These are phyloP conservation scores for Chloroclysta siterata DNA, from an alignment of 2,888 invertebrate species.

Conservation along the genomic window DNA sequence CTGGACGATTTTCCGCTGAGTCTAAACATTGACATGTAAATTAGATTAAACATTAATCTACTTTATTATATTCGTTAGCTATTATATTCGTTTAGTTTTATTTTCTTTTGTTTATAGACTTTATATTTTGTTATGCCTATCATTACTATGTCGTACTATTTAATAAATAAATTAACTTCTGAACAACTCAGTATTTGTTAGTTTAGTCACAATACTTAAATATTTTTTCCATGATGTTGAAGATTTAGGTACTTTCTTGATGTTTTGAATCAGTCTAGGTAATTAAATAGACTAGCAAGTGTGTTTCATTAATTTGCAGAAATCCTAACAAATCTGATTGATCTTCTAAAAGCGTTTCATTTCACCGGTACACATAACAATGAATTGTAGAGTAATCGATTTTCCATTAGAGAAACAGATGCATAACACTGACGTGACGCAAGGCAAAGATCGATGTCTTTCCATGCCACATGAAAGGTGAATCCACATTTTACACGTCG, in stretches of 20 bases:
- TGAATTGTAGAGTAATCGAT: slow-evolving; percentile 23
- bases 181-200: slow-evolving; percentile 35
- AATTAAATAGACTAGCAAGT: too few species aligned
- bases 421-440: slow-evolving; percentile 26
- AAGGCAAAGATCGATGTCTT: slow-evolving; percentile 23
- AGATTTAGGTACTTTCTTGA: slow-evolving; percentile 36
- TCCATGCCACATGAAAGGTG: slow-evolving; percentile 25
- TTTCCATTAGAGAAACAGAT: slow-evolving; percentile 15
- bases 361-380: slow-evolving; percentile 30
- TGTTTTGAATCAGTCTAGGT: slow-evolving; percentile 38
- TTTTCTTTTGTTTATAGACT: too few species aligned
- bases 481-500: too few species aligned
- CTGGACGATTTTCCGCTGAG: too few species aligned
- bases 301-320: slow-evolving; percentile 22
- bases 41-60: too few species aligned
- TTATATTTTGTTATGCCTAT: too few species aligned
- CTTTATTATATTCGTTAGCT: too few species aligned
- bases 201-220: slow-evolving; percentile 28
- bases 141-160: too few species aligned
- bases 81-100: too few species aligned
- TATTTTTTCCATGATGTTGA: slow-evolving; percentile 32
- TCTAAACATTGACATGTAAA: too few species aligned
- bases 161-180: too few species aligned
- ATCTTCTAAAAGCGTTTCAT: slow-evolving; percentile 20
- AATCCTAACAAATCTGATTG: slow-evolving; percentile 10